Percentiles rank a stretch among this genome's conserved stretches.
phyloP scores from a whole-genome alignment of 2,888 invertebrate genomes.

The Meiosimyza platycephala region DNA sequence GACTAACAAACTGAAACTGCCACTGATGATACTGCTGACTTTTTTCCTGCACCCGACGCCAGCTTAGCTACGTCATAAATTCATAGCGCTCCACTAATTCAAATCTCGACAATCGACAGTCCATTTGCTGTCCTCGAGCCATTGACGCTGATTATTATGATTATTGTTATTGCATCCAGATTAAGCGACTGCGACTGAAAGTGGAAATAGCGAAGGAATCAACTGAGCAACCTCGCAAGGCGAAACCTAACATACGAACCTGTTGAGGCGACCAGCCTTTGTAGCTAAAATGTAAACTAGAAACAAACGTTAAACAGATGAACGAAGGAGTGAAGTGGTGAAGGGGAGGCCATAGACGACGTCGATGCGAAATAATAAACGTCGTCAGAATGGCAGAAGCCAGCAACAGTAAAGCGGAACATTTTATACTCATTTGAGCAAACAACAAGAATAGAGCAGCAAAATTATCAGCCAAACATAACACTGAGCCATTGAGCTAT shows the following conservation, averaged over 20 bases:
- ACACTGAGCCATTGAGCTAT: neutral
- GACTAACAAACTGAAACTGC: no score
- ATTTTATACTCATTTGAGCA: conserved; percentile 45
- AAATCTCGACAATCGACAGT: conserved; percentile 44
- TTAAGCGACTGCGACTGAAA: conserved; percentile 9
- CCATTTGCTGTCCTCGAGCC: conserved; percentile 42
- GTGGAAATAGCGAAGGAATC: neutral
- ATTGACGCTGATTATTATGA: conserved; percentile 52
- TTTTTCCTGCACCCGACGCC: neutral
- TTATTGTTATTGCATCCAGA: conserved; percentile 49
- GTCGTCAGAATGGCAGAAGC: conserved; percentile 16
- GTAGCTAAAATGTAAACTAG: conserved; percentile 12
- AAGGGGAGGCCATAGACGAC: neutral
- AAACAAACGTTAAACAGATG: neutral
- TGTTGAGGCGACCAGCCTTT: neutral
- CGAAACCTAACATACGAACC: neutral
- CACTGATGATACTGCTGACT: no score
- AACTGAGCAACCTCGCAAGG: neutral
- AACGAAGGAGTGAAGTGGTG: neutral
- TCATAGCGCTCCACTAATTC: conserved; percentile 40
- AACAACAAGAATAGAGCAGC: conserved; percentile 26
- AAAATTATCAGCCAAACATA: conserved; percentile 27
- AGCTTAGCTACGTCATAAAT: conserved; percentile 35
- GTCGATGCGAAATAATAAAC: conserved; percentile 28
- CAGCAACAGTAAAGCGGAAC: conserved; percentile 32